Evolutionary conservation across 2,797 vertebrate genomes (phyloP).

Genomic region (Poecilia velifera): DNA sequence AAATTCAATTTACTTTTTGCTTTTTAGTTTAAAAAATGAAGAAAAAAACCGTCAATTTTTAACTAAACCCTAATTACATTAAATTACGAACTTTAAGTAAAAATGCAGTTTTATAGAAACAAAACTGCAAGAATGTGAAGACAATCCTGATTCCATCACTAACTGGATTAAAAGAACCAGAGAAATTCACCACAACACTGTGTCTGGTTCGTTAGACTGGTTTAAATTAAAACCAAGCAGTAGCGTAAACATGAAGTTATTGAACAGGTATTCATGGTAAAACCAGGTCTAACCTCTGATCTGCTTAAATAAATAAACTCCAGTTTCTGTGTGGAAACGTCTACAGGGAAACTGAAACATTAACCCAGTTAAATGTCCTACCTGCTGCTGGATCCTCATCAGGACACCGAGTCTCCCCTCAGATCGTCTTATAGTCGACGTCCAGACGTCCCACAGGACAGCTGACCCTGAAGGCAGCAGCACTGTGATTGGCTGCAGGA

Average conservation of each 20-base stretch:
- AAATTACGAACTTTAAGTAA: background rate
- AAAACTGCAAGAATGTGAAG: background rate
- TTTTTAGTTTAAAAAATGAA: background rate
- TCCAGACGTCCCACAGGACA: constrained; percentile 27
- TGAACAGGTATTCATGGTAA: too few relatives aligned
- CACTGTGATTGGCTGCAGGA: constrained; percentile 9
- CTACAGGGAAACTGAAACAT: background rate
- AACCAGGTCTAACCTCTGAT: background rate
- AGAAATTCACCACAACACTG: background rate
- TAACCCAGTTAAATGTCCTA: constrained; percentile 10
- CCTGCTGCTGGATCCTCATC: constrained; percentile 4
- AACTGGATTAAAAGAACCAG: background rate
- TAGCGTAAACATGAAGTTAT: background rate
- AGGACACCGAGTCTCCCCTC: fast-evolving
- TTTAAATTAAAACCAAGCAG: background rate
- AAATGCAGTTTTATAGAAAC: background rate
- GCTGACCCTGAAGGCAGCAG: constrained; percentile 14
- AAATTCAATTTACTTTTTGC: background rate
- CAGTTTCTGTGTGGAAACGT: background rate
- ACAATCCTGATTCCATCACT: background rate
- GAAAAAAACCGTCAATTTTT: too few relatives aligned
- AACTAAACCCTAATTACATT: background rate
- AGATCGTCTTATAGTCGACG: constrained; percentile 21
- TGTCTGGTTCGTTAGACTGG: background rate
- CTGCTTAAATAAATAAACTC: background rate